Percentiles rank a stretch among this genome's conserved stretches.
Evolutionary conservation across 1,140 invertebrate genomes (phyloP).

Genomic region (Magallana angulata): DNA sequence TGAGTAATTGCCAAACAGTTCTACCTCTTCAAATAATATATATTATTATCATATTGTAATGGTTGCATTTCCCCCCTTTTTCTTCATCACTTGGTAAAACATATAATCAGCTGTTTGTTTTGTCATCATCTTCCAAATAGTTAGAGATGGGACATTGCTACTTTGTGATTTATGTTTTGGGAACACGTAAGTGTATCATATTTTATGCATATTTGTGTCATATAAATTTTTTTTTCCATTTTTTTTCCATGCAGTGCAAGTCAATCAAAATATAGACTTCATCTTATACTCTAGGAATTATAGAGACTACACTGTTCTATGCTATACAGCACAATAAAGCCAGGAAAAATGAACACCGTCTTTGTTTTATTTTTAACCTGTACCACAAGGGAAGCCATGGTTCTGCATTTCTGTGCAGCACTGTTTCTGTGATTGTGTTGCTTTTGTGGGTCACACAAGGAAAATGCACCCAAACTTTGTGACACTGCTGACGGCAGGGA

Average conservation of each 20-base stretch:
- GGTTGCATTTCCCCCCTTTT: neutral
- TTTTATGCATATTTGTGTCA: slow-evolving; percentile 1
- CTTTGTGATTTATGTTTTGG: neutral
- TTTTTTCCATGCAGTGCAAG: slow-evolving; percentile 32
- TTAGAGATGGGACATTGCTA: neutral
- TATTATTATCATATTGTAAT: neutral
- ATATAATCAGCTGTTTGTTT: neutral
- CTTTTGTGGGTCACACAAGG: too few species aligned
- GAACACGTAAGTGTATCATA: neutral
- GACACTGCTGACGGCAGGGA: too few species aligned
- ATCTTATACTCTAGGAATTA: slow-evolving; percentile 5
- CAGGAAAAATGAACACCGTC: neutral
- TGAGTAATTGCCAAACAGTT: slow-evolving; percentile 13
- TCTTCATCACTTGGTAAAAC: neutral
- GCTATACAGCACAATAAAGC: slow-evolving; percentile 18
- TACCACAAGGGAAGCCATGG: neutral
- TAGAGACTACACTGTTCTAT: slow-evolving; percentile 11
- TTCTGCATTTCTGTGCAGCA: neutral
- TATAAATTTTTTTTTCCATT: neutral
- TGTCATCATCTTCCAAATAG: neutral
- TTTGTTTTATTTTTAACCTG: neutral
- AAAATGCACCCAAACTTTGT: too few species aligned
- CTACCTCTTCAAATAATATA: slow-evolving; percentile 1
- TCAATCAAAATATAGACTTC: slow-evolving; percentile 22
- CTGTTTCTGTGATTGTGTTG: too few species aligned